phyloP scores from a whole-genome alignment of 2,888 invertebrate species.

The Plebejus argus region DNA sequence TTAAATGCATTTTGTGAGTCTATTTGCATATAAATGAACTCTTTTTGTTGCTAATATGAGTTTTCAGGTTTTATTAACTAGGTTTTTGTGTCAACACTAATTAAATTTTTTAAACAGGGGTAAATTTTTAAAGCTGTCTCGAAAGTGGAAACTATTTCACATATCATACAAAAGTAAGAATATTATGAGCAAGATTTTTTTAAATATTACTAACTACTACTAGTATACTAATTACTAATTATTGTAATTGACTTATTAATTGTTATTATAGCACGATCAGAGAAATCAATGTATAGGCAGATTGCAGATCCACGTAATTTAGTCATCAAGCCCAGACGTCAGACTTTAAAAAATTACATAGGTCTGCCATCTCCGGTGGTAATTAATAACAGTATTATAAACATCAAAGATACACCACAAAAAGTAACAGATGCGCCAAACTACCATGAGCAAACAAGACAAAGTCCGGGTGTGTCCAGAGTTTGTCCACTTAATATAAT shows the following conservation, averaged over 20 bases:
- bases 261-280: too few species aligned
- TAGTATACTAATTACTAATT: too few species aligned
- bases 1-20: conserved; percentile 74
- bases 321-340: too few species aligned
- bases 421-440: conserved; percentile 35
- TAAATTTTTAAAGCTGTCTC: background rate
- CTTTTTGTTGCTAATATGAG: conserved; percentile 64
- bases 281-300: too few species aligned
- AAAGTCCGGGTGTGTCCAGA: conserved; percentile 48
- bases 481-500: conserved; percentile 74
- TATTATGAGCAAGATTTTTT: too few species aligned
- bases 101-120: background rate
- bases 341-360: too few species aligned
- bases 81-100: background rate
- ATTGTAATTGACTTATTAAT: too few species aligned
- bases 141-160: too few species aligned
- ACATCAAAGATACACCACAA: conserved; percentile 37
- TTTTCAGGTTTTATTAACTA: conserved; percentile 67
- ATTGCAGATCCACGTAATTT: too few species aligned
- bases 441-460: conserved; percentile 58
- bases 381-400: background rate
- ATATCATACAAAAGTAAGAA: too few species aligned
- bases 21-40: conserved; percentile 76
- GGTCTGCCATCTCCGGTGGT: too few species aligned
- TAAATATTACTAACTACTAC: too few species aligned